phyloP scores from a whole-genome alignment of 2,113 vertebrate genomes.

The Pangasianodon gigas region DNA sequence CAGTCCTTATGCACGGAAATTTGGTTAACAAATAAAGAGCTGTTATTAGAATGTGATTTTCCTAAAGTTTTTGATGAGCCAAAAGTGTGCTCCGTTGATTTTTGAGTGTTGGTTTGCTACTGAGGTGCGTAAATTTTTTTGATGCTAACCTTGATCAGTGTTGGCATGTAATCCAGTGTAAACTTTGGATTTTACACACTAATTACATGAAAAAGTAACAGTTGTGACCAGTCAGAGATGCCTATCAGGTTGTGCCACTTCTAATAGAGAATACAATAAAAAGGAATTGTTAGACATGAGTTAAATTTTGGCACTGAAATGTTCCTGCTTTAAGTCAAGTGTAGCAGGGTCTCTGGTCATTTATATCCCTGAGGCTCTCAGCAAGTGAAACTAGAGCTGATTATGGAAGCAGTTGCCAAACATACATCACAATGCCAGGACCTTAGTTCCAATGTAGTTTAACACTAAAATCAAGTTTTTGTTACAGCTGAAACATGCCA shows the following conservation, averaged over 20 bases:
- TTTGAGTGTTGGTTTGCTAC: neutral
- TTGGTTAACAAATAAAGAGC: slow-evolving; percentile 45
- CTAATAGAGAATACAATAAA: neutral
- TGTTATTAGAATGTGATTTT: slow-evolving; percentile 43
- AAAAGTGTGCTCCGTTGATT: neutral
- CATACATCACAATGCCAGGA: slow-evolving; percentile 4
- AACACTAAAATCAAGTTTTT: slow-evolving; percentile 60
- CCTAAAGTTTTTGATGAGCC: slow-evolving; percentile 11
- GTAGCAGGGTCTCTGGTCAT: neutral
- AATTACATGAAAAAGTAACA: neutral
- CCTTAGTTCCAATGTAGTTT: slow-evolving; percentile 53
- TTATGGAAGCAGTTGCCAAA: slow-evolving; percentile 11
- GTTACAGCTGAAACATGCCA: slow-evolving; percentile 57
- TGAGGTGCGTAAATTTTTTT: neutral
- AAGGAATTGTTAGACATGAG: neutral
- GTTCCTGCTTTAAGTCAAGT: neutral
- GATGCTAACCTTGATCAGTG: neutral
- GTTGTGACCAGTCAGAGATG: neutral
- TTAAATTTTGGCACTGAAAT: neutral
- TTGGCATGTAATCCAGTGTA: neutral
- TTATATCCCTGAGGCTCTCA: neutral
- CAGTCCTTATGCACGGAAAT: slow-evolving; percentile 41
- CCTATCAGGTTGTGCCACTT: neutral
- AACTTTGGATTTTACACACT: neutral
- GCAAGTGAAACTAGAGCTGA: slow-evolving; percentile 4